Conservation (phyloP, 2,888 invertebrate species). For the Tetramorium bicarinatum region DNA sequence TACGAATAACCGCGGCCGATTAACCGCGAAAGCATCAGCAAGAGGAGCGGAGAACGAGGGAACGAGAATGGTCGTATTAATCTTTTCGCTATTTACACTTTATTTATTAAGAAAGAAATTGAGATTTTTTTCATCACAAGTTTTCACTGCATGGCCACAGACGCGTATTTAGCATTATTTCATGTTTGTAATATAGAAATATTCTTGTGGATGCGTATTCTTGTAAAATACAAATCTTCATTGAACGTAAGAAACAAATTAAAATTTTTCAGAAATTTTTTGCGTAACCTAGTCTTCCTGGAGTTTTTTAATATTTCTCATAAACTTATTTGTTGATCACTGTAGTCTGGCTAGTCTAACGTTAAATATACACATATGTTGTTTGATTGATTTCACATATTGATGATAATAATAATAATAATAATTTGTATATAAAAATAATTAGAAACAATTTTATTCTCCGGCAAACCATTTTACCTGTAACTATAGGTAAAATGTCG, state of each 20-base stretch:
- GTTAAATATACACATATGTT: background rate
- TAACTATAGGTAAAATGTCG: background rate
- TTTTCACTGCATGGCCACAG: background rate
- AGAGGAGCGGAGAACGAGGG: constrained; percentile 23
- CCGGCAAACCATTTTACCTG: background rate
- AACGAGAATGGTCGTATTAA: background rate
- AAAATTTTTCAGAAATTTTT: background rate
- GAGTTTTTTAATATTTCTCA: background rate
- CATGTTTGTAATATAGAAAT: background rate
- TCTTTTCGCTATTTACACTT: background rate
- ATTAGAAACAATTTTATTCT: background rate
- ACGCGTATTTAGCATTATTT: constrained; percentile 10
- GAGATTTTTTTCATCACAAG: background rate
- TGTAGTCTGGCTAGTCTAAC: background rate
- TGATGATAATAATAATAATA: background rate
- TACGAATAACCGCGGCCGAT: constrained; percentile 79
- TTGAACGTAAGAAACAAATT: background rate
- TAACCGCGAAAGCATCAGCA: constrained; percentile 68
- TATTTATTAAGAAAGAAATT: constrained; percentile 33
- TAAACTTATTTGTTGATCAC: background rate
- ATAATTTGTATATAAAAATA: background rate
- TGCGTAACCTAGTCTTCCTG: background rate
- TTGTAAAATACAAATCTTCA: background rate
- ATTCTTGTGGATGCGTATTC: background rate
- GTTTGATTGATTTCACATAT: background rate